Conservation (phyloP, 2,113 vertebrate genomes). For the Labrus mixtus region DNA sequence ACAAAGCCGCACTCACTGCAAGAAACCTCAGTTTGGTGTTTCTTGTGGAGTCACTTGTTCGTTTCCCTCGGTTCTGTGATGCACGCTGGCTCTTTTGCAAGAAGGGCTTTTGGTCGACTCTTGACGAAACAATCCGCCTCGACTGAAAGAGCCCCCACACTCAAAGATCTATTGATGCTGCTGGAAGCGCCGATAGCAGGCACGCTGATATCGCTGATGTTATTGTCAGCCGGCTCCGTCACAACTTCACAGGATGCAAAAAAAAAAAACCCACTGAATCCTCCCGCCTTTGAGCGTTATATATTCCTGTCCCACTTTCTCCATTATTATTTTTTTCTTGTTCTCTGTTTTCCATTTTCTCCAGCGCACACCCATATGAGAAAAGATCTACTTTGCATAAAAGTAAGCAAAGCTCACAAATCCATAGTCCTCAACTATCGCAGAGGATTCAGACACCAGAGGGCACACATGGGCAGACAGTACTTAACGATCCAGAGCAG, state of each 20-base stretch:
- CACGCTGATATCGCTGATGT: slow-evolving; percentile 38
- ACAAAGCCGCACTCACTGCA: slow-evolving; percentile 30
- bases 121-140: slow-evolving; percentile 36
- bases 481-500: slow-evolving; percentile 59
- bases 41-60: slow-evolving; percentile 27
- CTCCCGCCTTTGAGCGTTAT: slow-evolving; percentile 19
- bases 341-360: slow-evolving; percentile 37
- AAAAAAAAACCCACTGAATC: slow-evolving; percentile 22
- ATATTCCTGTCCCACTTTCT: slow-evolving; percentile 56
- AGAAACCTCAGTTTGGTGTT: slow-evolving; percentile 40
- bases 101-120: slow-evolving; percentile 28
- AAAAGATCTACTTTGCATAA: slow-evolving; percentile 58
- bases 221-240: slow-evolving; percentile 48
- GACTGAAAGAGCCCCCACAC: slow-evolving; percentile 28
- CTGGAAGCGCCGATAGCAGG: slow-evolving; percentile 17
- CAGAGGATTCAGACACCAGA: slow-evolving; percentile 50
- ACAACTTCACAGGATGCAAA: slow-evolving; percentile 50
- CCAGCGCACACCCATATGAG: slow-evolving; percentile 18
- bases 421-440: slow-evolving; percentile 35
- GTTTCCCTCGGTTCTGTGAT: slow-evolving; percentile 29
- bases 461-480: slow-evolving; percentile 62
- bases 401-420: slow-evolving; percentile 59
- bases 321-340: slow-evolving; percentile 13
- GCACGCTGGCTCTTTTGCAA: slow-evolving; percentile 8
- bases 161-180: slow-evolving; percentile 35